Evolutionary conservation across 2,797 vertebrate genomes (phyloP), one percentile per base, ranked within the genome.

Genomic region (Tiaroga cobitis): DNA sequence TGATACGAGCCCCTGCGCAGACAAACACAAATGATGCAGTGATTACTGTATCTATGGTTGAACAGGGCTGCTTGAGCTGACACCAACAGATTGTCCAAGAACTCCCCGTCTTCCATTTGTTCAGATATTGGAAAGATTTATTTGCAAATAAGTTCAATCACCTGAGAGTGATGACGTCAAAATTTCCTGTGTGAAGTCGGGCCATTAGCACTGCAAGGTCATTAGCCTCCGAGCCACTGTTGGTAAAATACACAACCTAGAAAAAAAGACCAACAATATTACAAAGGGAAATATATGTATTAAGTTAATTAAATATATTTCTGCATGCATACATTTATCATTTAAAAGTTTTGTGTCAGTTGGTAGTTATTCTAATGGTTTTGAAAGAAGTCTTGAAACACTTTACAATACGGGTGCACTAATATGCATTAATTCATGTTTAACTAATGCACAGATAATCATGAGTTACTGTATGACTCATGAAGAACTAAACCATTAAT

Each of bases 171-270:
- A 99, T 95, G 89, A 99, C 93, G 89, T 99, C 97, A 41, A 91
- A 95, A 91, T 96, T 97, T 41, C 92, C 92, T 0, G 98, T 97
- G 89, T 98, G 90, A 1, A 97, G 83, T 80, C 98, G 96, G 82
- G 98, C 97, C 96, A 99, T 97, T 82, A 97, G 70, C 94, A 98
- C 94, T 0, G 98, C 97, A 61, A 99, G 89, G 80, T 99, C 98
- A 11, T 99, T 99, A 82, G 98, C 97, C 91, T 99, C 98, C 0
- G 98, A 97, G 82, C 98, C 98, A 0, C 98, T 98, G 92, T 99
- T 99, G 63, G 95, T 95, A 69, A 99, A 90, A 92, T 96, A 99
- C 87, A 98, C 87, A 74, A 99, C 96, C 98, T 99, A 72, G 0
- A 72, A 34, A 56, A 15, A 54, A 84, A 87, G 74, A 87, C 51